A percentile compares a stretch with the other conserved stretches of the same genome.
phyloP scores from a whole-genome alignment of 2,797 vertebrate genomes.

The Merluccius polli region DNA sequence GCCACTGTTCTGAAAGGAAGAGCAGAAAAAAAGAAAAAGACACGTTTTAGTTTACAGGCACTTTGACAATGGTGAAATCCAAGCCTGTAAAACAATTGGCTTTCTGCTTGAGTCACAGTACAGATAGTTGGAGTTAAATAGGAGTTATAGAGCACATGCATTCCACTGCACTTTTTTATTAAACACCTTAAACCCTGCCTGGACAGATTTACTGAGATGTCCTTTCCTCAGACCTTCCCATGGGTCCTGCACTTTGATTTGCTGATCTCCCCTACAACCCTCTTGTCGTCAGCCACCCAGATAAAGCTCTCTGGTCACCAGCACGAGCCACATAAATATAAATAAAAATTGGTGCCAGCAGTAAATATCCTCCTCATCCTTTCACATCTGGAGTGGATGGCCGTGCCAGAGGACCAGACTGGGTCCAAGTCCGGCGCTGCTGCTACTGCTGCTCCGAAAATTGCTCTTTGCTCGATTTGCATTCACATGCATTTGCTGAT shows the following conservation, averaged over 20 bases:
- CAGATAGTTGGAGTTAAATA: not conserved
- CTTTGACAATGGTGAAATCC: slow-evolving; percentile 31
- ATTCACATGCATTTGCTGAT: slow-evolving; percentile 50
- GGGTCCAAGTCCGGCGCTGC: slow-evolving; percentile 34
- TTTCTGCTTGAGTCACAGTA: slow-evolving; percentile 3
- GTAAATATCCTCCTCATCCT: slow-evolving; percentile 33
- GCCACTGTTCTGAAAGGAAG: slow-evolving; percentile 58
- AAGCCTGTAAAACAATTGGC: not conserved
- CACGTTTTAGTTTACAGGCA: not conserved
- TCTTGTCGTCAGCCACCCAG: slow-evolving; percentile 22
- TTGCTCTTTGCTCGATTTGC: slow-evolving; percentile 20
- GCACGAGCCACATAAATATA: slow-evolving; percentile 25
- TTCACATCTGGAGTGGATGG: slow-evolving; percentile 35
- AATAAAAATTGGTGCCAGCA: slow-evolving; percentile 16
- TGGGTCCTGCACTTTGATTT: slow-evolving; percentile 14
- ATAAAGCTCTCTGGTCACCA: slow-evolving; percentile 42
- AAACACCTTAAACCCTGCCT: slow-evolving; percentile 13
- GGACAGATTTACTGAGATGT: slow-evolving; percentile 34
- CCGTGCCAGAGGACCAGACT: slow-evolving; percentile 32
- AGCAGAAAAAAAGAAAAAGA: slow-evolving; percentile 21
- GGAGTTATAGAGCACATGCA: slow-evolving; percentile 9
- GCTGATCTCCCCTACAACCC: slow-evolving; percentile 25
- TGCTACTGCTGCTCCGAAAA: slow-evolving; percentile 13
- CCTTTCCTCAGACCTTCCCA: slow-evolving; percentile 3
- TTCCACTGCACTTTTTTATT: slow-evolving; percentile 14